Evolutionary conservation across 2,797 vertebrate species (phyloP).

Genomic region (Fundulus diaphanus): DNA sequence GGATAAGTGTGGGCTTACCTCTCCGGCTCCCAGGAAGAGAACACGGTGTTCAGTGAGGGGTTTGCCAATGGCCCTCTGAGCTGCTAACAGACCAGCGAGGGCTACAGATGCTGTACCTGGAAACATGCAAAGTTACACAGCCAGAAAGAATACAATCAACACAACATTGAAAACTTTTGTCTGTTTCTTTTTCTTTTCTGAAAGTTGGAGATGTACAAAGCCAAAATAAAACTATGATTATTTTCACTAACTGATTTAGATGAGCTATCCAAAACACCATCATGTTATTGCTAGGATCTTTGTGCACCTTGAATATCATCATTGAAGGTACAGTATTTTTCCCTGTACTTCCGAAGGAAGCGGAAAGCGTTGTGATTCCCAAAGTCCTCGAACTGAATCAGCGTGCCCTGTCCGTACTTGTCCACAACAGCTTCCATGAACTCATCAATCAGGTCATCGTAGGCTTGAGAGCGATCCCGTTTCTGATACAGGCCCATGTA

Average conservation of each 20-base stretch:
- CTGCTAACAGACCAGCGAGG: slow-evolving; percentile 91
- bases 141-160: neutral
- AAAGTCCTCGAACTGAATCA: slow-evolving; percentile 99
- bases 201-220: neutral
- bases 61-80: slow-evolving; percentile 87
- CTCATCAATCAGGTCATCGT: slow-evolving; percentile 96
- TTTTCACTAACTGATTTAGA: neutral
- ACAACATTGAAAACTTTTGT: neutral
- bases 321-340: slow-evolving; percentile 98
- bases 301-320: slow-evolving; percentile 96
- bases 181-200: neutral
- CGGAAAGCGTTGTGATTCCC: slow-evolving; percentile 98
- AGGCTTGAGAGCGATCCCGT: slow-evolving; percentile 90
- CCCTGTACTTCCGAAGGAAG: slow-evolving; percentile 91
- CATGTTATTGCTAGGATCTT: neutral
- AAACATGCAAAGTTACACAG: slow-evolving; percentile 36
- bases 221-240: neutral
- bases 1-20: slow-evolving; percentile 77
- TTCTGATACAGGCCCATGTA: slow-evolving; percentile 98
- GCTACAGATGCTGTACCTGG: slow-evolving; percentile 93
- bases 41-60: slow-evolving; percentile 90
- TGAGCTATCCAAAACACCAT: too few relatives aligned
- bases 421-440: slow-evolving; percentile 97
- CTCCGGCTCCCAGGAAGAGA: slow-evolving; percentile 96
- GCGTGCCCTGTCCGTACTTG: slow-evolving; percentile 93